Percentiles rank a stretch among this genome's conserved stretches.
Conservation (phyloP, 2,888 invertebrate species). For the Trachelus troglodyta region DNA sequence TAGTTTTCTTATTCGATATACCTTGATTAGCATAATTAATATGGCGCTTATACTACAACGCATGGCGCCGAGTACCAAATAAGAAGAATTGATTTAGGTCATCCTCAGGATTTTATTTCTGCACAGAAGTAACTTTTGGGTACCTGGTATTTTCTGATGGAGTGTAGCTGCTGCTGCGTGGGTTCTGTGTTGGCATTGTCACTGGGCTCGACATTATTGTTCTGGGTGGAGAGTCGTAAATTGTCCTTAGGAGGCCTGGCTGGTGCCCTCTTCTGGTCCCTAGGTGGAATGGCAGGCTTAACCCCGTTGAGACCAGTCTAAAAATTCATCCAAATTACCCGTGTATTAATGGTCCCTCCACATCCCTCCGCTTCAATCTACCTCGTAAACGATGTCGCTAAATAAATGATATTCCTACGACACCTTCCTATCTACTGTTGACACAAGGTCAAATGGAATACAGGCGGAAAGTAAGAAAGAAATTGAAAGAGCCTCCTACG, state of each 20-base stretch:
- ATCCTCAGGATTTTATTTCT: neutral
- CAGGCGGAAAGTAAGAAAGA: neutral
- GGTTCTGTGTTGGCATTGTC: conserved; percentile 70
- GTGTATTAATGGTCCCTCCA: conserved; percentile 30
- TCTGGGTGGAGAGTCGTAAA: conserved; percentile 70
- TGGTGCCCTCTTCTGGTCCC: conserved; percentile 78
- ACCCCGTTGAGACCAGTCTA: conserved; percentile 63
- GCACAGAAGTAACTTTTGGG: neutral
- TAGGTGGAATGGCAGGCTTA: conserved; percentile 74
- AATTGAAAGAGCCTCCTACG: conserved; percentile 3
- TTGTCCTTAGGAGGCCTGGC: conserved; percentile 74
- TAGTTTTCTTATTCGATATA: too few species aligned
- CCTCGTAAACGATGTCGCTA: neutral
- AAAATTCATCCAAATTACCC: conserved; percentile 44
- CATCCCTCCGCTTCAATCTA: neutral
- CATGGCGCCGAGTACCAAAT: neutral
- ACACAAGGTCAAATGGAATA: neutral
- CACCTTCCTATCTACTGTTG: neutral
- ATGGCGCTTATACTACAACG: neutral
- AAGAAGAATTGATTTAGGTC: neutral
- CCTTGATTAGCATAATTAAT: too few species aligned
- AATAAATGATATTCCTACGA: neutral
- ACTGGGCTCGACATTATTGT: conserved; percentile 67
- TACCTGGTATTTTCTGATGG: conserved; percentile 93
- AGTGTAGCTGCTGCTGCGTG: conserved; percentile 89